Evolutionary conservation across 2,888 invertebrate species (phyloP).

Genomic region (Dinocampus coccinellae): DNA sequence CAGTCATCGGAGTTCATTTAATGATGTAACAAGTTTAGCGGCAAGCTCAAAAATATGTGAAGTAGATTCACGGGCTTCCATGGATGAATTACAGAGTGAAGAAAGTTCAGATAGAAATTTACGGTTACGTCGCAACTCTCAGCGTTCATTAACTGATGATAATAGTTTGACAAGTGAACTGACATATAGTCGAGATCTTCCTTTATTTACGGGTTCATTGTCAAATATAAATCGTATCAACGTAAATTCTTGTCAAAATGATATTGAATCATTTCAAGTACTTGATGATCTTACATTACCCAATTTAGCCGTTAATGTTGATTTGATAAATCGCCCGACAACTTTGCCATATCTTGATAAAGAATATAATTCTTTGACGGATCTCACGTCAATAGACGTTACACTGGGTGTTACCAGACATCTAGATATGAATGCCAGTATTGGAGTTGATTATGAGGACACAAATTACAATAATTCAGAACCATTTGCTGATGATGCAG

Average conservation of each 20-base stretch:
- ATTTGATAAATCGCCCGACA: slow-evolving; percentile 2
- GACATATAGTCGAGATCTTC: slow-evolving; percentile 37
- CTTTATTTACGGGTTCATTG: slow-evolving; percentile 37
- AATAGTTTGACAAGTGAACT: slow-evolving; percentile 52
- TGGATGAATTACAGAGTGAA: slow-evolving; percentile 51
- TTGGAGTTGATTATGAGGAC: slow-evolving; percentile 45
- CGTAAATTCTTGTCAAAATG: slow-evolving; percentile 41
- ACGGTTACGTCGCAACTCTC: slow-evolving; percentile 37
- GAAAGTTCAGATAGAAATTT: slow-evolving; percentile 50
- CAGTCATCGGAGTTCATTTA: slow-evolving; percentile 59
- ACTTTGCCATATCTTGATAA: slow-evolving; percentile 42
- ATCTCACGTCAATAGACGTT: slow-evolving; percentile 49
- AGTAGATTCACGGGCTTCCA: slow-evolving; percentile 52
- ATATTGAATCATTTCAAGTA: slow-evolving; percentile 40
- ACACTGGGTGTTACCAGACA: slow-evolving; percentile 46
- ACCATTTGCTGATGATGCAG: slow-evolving; percentile 41
- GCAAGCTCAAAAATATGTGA: slow-evolving; percentile 56
- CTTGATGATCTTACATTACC: slow-evolving; percentile 40
- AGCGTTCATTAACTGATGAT: slow-evolving; percentile 49
- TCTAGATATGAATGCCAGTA: slow-evolving; percentile 46
- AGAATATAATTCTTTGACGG: slow-evolving; percentile 53
- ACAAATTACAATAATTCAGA: slow-evolving; percentile 42
- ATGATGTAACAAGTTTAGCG: slow-evolving; percentile 56
- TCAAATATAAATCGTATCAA: slow-evolving; percentile 46
- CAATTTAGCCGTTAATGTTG: slow-evolving; percentile 30